Evolutionary conservation across 2,797 vertebrate genomes (phyloP), one percentile per base, ranked within the genome.

Genomic region (Anomalospiza imberbis): DNA sequence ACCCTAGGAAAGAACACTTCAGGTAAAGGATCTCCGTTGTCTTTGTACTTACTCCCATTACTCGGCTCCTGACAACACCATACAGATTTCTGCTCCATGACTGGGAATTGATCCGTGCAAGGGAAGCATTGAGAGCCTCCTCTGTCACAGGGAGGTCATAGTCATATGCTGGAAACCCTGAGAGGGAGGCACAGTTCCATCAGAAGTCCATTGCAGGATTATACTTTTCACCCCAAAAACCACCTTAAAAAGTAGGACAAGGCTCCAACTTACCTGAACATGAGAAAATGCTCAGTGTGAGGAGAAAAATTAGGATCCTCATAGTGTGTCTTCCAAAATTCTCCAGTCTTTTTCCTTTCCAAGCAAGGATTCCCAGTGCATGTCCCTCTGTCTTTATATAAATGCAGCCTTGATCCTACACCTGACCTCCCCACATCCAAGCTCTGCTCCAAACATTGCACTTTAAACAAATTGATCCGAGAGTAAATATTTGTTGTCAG

Each of bases 91-190:
- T 93, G 18, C 96, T 94, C 94, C 92, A 75, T 0, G 92, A 72
- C 61, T 74, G 96, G 7, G 95, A 62, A 19, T 98, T 98, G 93
- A 98, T 96, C 57, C 93, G 94, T 15, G 93, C 94, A 75, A 98
- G 72, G 1, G 98, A 97, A 71, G 95, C 95, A 1, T 78, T 71
- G 80, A 98, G 95, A 79, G 97, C 98, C 44, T 94, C 95, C 48
- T 83, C 88, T 32, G 74, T 20, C 40, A 96, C 55, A 22, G 94
- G 58, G 7, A 79, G 76, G 2, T 97, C 93, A 1, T 97, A 98
- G 94, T 97, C 93, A 0, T 97, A 97, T 6, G 94, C 95, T 1
- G 97, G 97, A 74, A 97, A 93, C 3, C 94, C 98, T 98, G 88
- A 54, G 48, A 47, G 10, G 36, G 71, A 85, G 25, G 63, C 31